Evolutionary conservation across 2,888 invertebrate species (phyloP), one percentile per base, ranked within the genome.

Genomic region (Schizaphis graminum): DNA sequence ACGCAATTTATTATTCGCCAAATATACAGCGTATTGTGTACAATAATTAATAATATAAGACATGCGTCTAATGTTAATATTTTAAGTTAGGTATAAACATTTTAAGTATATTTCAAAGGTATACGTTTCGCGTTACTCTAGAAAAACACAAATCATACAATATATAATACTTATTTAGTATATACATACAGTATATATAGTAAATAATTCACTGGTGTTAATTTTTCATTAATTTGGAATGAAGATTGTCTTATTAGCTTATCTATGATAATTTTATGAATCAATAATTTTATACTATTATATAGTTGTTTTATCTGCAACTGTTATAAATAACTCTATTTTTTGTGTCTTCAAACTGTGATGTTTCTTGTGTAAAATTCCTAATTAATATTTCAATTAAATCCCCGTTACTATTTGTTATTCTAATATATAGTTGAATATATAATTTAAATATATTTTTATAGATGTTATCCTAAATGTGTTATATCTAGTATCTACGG

Each of bases 321-420:
- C 13, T n/a, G 13, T 67, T 16, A 67, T 16, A n/a, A 16, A 16
- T 67, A 67, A n/a, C 16, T n/a, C n/a, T 16, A n/a, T n/a, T n/a
- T 67, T 67, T 67, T n/a, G 5, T n/a, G n/a, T 13, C 67, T 67
- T n/a, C n/a, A 5, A 16, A n/a, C 13, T n/a, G 13, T 13, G 16
- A 3, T n/a, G 57, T 57, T 57, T 57, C 57, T 16, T 16, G 26
- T 57, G 26, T 57, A 57, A 57, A 67, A 5, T 13, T 16, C n/a
- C n/a, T n/a, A 67, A n/a, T 67, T 67, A 67, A 67, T 67, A n/a
- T n/a, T 67, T 67, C 67, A n/a, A 67, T 67, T n/a, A 67, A 67
- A n/a, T n/a, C 4, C 5, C 4, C 5, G 16, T 57, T 67, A 1
- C 16, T 67, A n/a, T 67, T 67, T n/a, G 13, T 67, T n/a, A n/a